Conservation (phyloP, 2,888 invertebrate genomes). For the Hirtodrosophila confusa region DNA sequence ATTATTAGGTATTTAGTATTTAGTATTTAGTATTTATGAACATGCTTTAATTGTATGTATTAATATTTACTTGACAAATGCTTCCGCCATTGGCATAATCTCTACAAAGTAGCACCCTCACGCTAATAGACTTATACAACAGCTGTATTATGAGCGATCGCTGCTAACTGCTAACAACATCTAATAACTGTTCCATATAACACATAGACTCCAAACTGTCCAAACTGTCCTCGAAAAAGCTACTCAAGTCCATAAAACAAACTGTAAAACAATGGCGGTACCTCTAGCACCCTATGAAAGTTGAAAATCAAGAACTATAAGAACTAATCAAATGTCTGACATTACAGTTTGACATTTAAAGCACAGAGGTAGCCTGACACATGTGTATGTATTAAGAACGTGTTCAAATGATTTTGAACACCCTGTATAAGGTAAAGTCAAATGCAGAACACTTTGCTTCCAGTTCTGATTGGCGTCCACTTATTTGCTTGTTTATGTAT, state of each 20-base stretch:
- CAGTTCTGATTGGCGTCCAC: conserved; percentile 29
- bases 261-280: too few relatives aligned
- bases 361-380: too few relatives aligned
- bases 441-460: conserved; percentile 27
- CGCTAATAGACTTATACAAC: not conserved
- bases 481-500: conserved; percentile 52
- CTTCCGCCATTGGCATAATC: conserved; percentile 35
- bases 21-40: conserved; percentile 23
- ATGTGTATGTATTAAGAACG: too few relatives aligned
- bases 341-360: too few relatives aligned
- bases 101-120: too few relatives aligned
- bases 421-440: conserved; percentile 28
- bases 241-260: too few relatives aligned
- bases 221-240: too few relatives aligned
- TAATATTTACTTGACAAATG: conserved; percentile 15
- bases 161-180: not conserved
- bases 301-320: too few relatives aligned
- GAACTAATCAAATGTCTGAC: too few relatives aligned
- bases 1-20: conserved; percentile 20
- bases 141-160: not conserved
- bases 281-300: too few relatives aligned
- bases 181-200: too few relatives aligned
- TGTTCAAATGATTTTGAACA: conserved; percentile 1
- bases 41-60: conserved; percentile 34
- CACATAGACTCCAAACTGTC: too few relatives aligned